Conservation (phyloP, 2,113 vertebrate species). For the Diphyllodes magnificus region DNA sequence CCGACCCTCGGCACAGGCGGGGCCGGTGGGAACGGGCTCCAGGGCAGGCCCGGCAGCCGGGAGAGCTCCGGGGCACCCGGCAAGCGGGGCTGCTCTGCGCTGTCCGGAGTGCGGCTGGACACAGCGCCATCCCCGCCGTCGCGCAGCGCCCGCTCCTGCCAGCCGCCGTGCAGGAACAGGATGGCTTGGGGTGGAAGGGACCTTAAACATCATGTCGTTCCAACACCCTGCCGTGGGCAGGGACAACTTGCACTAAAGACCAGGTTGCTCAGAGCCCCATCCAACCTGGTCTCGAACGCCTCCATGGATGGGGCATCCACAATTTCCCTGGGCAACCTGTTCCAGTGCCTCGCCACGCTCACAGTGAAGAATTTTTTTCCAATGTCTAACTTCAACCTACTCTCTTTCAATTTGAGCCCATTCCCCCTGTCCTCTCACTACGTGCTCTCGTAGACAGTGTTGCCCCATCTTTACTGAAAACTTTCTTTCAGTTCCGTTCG, state of each 20-base stretch:
- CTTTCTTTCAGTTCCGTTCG: background rate
- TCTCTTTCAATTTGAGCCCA: background rate
- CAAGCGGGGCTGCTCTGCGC: background rate
- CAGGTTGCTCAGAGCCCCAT: background rate
- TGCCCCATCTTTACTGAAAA: background rate
- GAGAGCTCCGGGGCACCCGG: background rate
- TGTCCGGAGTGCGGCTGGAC: background rate
- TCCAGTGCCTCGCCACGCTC: background rate
- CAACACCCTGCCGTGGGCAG: background rate
- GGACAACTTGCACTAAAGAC: accelerated
- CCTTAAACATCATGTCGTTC: background rate
- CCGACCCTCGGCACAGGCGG: background rate
- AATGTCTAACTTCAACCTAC: background rate
- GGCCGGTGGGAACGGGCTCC: background rate
- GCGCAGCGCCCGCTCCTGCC: background rate
- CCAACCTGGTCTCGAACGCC: no score
- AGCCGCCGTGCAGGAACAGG: accelerated
- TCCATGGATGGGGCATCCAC: background rate
- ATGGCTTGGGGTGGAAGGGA: background rate
- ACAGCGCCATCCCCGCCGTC: background rate
- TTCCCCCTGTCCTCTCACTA: background rate
- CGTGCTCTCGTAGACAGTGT: background rate
- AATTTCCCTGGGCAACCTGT: background rate
- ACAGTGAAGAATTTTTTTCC: no score
- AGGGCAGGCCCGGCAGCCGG: background rate